Evolutionary conservation across 2,113 vertebrate species (phyloP).

Genomic region (Brachyhypopomus gauderio): DNA sequence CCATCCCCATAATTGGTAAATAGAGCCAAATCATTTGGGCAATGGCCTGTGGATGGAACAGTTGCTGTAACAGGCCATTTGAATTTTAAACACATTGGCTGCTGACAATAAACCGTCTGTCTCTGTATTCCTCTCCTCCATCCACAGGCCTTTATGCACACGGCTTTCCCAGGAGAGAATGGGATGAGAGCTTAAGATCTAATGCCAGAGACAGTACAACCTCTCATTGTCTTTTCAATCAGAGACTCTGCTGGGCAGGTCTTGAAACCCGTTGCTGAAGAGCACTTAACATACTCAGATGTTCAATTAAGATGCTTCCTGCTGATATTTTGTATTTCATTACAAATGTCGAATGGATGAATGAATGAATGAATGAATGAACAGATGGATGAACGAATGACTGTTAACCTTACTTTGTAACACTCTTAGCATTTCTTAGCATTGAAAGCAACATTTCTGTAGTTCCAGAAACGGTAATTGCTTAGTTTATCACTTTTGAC

Average conservation of each 20-base stretch:
- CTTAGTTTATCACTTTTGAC: too few relatives aligned
- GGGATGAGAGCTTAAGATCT: conserved; percentile 49
- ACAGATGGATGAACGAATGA: neutral
- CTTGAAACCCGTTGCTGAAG: conserved; percentile 57
- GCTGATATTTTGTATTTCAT: neutral
- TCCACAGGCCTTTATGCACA: conserved; percentile 20
- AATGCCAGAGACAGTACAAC: conserved; percentile 60
- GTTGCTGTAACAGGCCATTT: conserved; percentile 60
- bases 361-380: neutral
- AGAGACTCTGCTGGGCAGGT: conserved; percentile 63
- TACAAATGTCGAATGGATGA: neutral
- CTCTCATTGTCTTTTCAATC: conserved; percentile 62
- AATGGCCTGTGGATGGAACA: conserved; percentile 49
- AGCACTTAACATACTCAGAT: neutral
- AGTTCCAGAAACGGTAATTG: too few relatives aligned
- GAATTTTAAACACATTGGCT: conserved; percentile 61
- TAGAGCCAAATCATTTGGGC: conserved; percentile 51
- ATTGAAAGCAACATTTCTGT: neutral
- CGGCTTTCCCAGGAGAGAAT: conserved; percentile 9
- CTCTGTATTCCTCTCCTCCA: neutral
- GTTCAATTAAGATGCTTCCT: conserved; percentile 1
- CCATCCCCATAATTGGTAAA: conserved; percentile 50
- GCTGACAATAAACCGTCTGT: conserved; percentile 57
- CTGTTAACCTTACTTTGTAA: neutral
- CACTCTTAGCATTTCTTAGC: neutral